Base-by-base conservation (phyloP, 2,113 vertebrate genomes). In the Corynorhinus townsendii region DNA sequence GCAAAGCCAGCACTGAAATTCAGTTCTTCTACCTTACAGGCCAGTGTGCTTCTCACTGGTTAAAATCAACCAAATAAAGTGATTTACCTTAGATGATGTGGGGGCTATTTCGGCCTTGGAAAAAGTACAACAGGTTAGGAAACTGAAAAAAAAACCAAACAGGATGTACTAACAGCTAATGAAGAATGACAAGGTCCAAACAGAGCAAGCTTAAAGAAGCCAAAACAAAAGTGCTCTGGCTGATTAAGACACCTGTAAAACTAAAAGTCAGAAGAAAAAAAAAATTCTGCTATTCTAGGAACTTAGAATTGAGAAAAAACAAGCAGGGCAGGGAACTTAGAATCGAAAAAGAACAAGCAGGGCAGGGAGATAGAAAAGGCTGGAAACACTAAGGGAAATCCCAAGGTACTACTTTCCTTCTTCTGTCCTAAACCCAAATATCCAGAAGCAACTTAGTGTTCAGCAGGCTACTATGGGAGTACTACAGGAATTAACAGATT, bases 281-380 rank as follows among this genome's bases (percentile, higher is more conserved):
- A 95, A 86, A 54, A 95, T 43, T 89, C 54, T 69, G 54, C 80
- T 97, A 91, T 95, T 96, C 92, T 91, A 92, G 76, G 62, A 95
- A 95, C 59, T 88, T 66, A 93, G 73, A 95, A 85, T 83, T 52
- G 79, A 90, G 38, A 49, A 89, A 93, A 79, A 93, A 91, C 7
- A 73, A 85, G 56, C n/a, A 56, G 17, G 45, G 14, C 45, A 90
- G 38, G 49, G 64, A 94, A 95, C 59, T 88, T 66, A 93, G 73
- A 95, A 85, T 83, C 62, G 79, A 90, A n/a, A 49, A 89, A 93
- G 83, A 93, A 91, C 7, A 73, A 85, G 56, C n/a, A 56, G 17
- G 45, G 14, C 45, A 90, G 38, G 49, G 64, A 94, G 26, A 71
- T 0, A 94, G 84, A 77, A 96, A 94, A 76, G 28, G 49, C 66